A percentile compares a stretch with the other conserved stretches of the same genome.
Evolutionary conservation across 2,888 invertebrate genomes (phyloP).

Genomic region (Graphium colonna): DNA sequence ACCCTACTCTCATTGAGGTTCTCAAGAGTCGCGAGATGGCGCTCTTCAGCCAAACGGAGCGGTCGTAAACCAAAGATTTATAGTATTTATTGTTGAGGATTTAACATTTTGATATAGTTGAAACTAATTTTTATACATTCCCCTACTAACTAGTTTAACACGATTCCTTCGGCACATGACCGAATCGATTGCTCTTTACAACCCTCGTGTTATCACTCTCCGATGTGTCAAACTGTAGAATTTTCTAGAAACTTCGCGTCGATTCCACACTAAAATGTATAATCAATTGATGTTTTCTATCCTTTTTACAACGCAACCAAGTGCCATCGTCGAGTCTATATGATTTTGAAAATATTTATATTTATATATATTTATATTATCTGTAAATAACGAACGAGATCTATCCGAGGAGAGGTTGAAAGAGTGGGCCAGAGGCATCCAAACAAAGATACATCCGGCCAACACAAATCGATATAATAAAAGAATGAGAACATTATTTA

Average conservation of each 20-base stretch:
- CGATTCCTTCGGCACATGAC: slow-evolving; percentile 28
- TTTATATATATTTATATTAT: slow-evolving; percentile 58
- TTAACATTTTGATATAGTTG: slow-evolving; percentile 62
- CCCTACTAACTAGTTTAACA: slow-evolving; percentile 41
- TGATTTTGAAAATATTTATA: slow-evolving; percentile 56
- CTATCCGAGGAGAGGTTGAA: slow-evolving; percentile 46
- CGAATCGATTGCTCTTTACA: slow-evolving; percentile 29
- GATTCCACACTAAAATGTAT: slow-evolving; percentile 42
- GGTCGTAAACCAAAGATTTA: slow-evolving; percentile 71
- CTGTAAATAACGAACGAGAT: slow-evolving; percentile 60
- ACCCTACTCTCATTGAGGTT: not conserved
- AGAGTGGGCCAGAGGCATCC: slow-evolving; percentile 55
- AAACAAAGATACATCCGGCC: slow-evolving; percentile 63
- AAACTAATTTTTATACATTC: slow-evolving; percentile 72
- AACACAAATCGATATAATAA: slow-evolving; percentile 36
- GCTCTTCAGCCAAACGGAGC: slow-evolving; percentile 39
- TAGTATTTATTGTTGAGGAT: slow-evolving; percentile 75
- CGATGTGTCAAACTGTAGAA: slow-evolving; percentile 44
- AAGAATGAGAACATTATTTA: slow-evolving; percentile 29
- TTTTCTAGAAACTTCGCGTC: slow-evolving; percentile 27
- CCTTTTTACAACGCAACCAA: slow-evolving; percentile 68
- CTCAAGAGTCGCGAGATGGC: slow-evolving; percentile 21
- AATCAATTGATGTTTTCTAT: slow-evolving; percentile 39
- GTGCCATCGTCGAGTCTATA: slow-evolving; percentile 69
- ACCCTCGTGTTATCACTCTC: slow-evolving; percentile 33